Base-by-base conservation (phyloP, 1,140 invertebrate species). In the Polypedilum vanderplanki region DNA sequence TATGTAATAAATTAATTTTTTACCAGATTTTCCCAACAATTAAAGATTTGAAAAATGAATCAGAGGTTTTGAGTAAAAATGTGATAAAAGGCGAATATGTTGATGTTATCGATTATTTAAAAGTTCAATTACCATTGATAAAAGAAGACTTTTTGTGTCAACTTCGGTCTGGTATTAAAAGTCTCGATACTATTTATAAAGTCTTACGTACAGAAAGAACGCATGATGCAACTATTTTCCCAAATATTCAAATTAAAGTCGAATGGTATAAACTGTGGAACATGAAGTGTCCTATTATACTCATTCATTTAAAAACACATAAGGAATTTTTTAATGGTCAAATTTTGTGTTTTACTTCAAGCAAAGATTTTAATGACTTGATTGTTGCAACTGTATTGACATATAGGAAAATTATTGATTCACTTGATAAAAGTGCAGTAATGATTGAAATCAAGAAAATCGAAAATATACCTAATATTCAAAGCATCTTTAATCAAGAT, bases 51-150 rank as follows among this genome's bases (percentile, higher is more conserved):
- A 70, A 70, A 20, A 22, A 70, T 18, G 9, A 22, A 3, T 9
- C 65, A 10, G 65, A 70, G 0, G 20, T 18, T 70, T 5, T 70
- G 15, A 9, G 18, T 8, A 22, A 18, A 18, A 70, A 20, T 20
- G 9, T 70, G 3, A 9, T 20, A 10, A n/a, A 70, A 40, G 90
- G 89, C 2, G 78, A 81, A 0, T 93, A 91, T 80, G 77, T 82
- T 7, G 82, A 86, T 79, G 83, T 87, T 0, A 85, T 90, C 33
- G 87, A 93, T 77, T 95, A 95, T 79, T 80, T 95, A 10, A 90
- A 93, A 78, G 85, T 90, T 0, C 93, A 95, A 77, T 93, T 91
- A 79, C 82, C 90, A 10, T 82, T 94, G 2, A 80, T 95, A 20
- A 80, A 90, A 10, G 91, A 94, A 83, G 93, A 95, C 81, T 90